Conservation (phyloP, 2,888 invertebrate genomes). For the Cosmopolites sordidus region DNA sequence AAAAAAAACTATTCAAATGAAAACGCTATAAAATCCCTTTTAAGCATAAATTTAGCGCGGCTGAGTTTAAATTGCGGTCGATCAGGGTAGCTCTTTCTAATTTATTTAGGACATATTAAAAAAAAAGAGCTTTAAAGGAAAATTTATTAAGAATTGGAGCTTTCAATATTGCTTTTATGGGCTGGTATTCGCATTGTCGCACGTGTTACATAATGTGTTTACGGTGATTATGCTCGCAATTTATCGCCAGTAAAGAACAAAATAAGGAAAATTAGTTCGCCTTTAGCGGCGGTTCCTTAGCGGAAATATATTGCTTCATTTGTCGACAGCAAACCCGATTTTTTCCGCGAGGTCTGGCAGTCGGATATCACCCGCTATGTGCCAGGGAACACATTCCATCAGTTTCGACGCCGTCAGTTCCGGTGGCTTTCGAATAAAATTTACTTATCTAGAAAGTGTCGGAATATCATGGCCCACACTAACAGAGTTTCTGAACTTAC, state of each 20-base stretch:
- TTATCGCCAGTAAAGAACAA: conserved; percentile 28
- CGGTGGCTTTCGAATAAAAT: no score
- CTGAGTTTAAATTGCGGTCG: conserved; percentile 11
- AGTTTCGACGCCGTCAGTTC: no score
- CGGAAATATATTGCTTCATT: conserved; percentile 33
- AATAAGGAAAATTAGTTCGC: conserved; percentile 29
- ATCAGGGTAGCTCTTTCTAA: conserved; percentile 18
- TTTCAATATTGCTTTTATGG: conserved; percentile 31
- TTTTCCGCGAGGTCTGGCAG: no score
- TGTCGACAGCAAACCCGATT: conserved; percentile 24
- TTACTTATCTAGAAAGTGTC: no score
- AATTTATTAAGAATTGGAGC: conserved; percentile 33
- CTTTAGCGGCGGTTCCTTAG: conserved; percentile 25
- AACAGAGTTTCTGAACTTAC: no score
- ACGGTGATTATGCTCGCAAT: conserved; percentile 32
- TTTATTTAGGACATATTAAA: conserved; percentile 25
- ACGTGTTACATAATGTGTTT: conserved; percentile 36
- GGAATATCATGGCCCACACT: no score
- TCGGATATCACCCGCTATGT: no score
- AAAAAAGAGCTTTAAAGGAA: conserved; percentile 19
- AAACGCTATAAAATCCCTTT: conserved; percentile 7
- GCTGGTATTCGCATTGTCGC: conserved; percentile 30
- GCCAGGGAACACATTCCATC: no score
- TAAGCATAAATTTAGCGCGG: conserved; percentile 12
- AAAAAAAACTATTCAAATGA: conserved; percentile 12